Evolutionary conservation across 1,140 invertebrate genomes (phyloP).

Genomic region (Cephus cinctus): DNA sequence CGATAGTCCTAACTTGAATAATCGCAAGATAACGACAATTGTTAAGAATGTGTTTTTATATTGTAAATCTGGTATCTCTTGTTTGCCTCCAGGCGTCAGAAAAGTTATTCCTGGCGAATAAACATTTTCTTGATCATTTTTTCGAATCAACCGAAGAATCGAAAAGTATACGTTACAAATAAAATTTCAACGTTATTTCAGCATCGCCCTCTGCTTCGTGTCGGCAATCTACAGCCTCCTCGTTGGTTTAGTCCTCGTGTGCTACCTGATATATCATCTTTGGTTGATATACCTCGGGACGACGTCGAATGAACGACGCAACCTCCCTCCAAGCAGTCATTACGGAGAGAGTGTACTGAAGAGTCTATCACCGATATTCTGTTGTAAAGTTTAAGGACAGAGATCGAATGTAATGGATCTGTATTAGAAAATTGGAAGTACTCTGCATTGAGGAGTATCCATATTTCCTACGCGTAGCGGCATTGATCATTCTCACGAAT

Average conservation of each 20-base stretch:
- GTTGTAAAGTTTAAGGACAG: slow-evolving; percentile 42
- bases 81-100: slow-evolving; percentile 20
- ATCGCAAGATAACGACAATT: slow-evolving; percentile 31
- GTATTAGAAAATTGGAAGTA: no score
- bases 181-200: no score
- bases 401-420: slow-evolving; percentile 11
- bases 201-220: slow-evolving; percentile 52
- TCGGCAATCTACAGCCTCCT: slow-evolving; percentile 51
- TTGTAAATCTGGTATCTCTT: slow-evolving; percentile 32
- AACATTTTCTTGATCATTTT: no score
- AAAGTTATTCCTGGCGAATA: no score
- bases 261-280: slow-evolving; percentile 47
- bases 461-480: no score
- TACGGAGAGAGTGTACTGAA: slow-evolving; percentile 35
- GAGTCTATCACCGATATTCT: slow-evolving; percentile 38
- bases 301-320: slow-evolving; percentile 43
- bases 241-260: slow-evolving; percentile 41
- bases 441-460: no score
- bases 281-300: slow-evolving; percentile 45
- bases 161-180: no score
- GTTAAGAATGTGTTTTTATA: slow-evolving; percentile 13
- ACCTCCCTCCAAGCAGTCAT: slow-evolving; percentile 23
- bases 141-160: no score
- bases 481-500: no score
- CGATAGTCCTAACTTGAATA: slow-evolving; percentile 20